Conservation (phyloP, 2,888 invertebrate genomes). For the Tinea pellionella region DNA sequence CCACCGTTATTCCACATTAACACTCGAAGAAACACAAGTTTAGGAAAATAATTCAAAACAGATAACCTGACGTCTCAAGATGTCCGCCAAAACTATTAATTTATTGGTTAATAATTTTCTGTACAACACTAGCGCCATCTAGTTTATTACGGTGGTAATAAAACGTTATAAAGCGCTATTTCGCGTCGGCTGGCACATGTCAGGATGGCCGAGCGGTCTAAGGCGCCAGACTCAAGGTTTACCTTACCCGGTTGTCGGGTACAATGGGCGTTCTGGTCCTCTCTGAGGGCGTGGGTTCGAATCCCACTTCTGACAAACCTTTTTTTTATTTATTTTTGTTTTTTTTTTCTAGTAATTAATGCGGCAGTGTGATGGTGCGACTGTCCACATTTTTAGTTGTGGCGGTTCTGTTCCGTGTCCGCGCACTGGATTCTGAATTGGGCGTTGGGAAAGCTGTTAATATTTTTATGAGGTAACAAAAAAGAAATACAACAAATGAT, state of each 20-base stretch:
- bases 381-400: conserved; percentile 57
- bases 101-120: neutral
- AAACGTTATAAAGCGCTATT: conserved; percentile 25
- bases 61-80: no score
- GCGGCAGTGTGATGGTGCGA: conserved; percentile 56
- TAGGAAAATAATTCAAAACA: no score
- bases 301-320: conserved; percentile 80
- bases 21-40: no score
- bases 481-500: no score
- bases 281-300: conserved; percentile 85
- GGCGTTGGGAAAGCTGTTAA: conserved; percentile 87
- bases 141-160: neutral
- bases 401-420: conserved; percentile 55
- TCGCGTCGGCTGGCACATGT: conserved; percentile 35
- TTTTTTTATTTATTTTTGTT: conserved; percentile 31
- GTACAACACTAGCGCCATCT: conserved; percentile 30
- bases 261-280: conserved; percentile 76
- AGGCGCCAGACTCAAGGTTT: conserved; percentile 76
- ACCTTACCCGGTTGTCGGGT: conserved; percentile 73
- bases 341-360: no score
- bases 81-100: no score
- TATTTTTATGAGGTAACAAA: conserved; percentile 72
- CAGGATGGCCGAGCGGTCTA: conserved; percentile 92
- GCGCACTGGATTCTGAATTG: conserved; percentile 64
- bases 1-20: no score